Percentiles rank a stretch among this genome's conserved stretches.
phyloP scores from a whole-genome alignment of 2,888 invertebrate species.

The Ectemnius continuus region DNA sequence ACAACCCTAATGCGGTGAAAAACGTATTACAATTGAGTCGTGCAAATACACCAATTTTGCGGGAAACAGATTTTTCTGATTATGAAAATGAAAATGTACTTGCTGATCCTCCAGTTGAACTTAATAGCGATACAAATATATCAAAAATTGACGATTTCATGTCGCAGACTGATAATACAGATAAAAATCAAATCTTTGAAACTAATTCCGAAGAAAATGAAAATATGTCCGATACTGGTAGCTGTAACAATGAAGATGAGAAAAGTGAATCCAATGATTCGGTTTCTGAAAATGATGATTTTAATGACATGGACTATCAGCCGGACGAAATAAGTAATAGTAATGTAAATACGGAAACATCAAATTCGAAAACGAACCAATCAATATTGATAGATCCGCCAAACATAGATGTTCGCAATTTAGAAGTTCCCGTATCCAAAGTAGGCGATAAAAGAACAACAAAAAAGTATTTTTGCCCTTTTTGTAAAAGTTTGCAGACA shows the following conservation, averaged over 20 bases:
- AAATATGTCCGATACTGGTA: not conserved
- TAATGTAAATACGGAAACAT: not conserved
- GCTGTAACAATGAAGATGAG: not conserved
- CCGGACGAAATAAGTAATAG: not conserved
- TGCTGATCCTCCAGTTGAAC: too few relatives aligned
- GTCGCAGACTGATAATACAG: too few relatives aligned
- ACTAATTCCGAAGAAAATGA: not conserved
- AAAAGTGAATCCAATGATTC: not conserved
- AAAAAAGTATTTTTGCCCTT: slow-evolving; percentile 46
- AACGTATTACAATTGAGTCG: too few relatives aligned
- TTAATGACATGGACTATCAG: not conserved
- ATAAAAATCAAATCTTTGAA: too few relatives aligned
- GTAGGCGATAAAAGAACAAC: not conserved
- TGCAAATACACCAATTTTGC: too few relatives aligned
- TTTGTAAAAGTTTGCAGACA: slow-evolving; percentile 49
- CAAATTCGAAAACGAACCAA: not conserved
- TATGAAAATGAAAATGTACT: too few relatives aligned
- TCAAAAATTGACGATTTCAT: too few relatives aligned
- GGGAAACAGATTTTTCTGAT: too few relatives aligned
- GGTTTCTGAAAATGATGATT: not conserved
- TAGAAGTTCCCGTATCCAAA: not conserved
- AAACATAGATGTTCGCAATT: not conserved
- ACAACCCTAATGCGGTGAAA: not conserved
- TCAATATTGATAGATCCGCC: not conserved
- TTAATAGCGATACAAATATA: too few relatives aligned